Conservation (phyloP, 2,113 vertebrate genomes). For the Pseudopodoces humilis region DNA sequence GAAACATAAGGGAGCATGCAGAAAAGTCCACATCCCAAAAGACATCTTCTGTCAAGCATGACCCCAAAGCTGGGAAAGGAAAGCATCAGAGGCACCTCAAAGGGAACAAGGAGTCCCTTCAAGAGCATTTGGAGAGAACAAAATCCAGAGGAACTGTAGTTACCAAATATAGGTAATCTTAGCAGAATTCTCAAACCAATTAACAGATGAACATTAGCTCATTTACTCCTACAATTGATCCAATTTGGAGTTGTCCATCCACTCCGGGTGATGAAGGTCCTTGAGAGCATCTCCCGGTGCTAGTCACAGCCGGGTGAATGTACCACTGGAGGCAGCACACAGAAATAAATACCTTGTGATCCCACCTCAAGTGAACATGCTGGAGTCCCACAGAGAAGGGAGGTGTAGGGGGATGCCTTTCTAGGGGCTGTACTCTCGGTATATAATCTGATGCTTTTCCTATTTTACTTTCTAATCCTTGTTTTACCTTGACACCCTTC, state of each 20-base stretch:
- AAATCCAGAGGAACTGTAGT: not conserved
- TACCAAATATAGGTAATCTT: not conserved
- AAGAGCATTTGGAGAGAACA: not conserved
- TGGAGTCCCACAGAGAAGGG: not conserved
- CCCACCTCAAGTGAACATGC: not conserved
- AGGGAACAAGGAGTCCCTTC: not conserved
- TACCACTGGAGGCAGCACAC: not conserved
- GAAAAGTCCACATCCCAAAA: not conserved
- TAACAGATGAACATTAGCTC: not conserved
- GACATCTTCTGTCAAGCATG: not conserved
- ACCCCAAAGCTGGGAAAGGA: not conserved
- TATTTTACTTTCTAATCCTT: not conserved
- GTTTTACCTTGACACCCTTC: not conserved
- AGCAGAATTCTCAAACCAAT: not conserved
- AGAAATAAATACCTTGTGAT: not conserved
- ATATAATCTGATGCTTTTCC: not conserved
- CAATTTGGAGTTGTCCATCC: not conserved
- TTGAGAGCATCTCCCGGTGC: rapidly evolving
- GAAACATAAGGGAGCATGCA: not conserved
- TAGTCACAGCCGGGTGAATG: not conserved
- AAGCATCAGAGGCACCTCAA: not conserved
- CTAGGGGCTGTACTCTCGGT: rapidly evolving
- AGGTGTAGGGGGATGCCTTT: not conserved
- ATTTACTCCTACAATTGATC: not conserved
- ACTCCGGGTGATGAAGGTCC: not conserved